Conservation (phyloP, 30 jellyfish, hydroid and myxozoan species). For the Catostylus mosaicus region DNA sequence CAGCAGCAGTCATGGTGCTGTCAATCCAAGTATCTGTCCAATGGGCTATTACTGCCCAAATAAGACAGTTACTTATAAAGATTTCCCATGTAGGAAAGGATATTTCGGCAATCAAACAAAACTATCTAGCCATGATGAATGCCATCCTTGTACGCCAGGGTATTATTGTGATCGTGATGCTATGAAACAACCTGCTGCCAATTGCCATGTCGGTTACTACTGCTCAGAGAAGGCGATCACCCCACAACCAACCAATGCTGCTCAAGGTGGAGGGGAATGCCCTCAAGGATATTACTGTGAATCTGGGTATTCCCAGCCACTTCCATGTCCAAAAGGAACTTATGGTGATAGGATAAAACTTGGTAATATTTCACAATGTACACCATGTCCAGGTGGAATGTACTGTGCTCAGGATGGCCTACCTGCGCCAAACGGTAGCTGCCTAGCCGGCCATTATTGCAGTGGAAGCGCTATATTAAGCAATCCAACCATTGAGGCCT, state of each 20-base stretch:
- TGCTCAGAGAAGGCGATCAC: slow-evolving; percentile 87
- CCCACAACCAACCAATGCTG: slow-evolving; percentile 74
- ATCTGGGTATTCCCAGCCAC: slow-evolving; percentile 78
- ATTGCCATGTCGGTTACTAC: slow-evolving; percentile 92
- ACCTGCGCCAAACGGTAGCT: slow-evolving; percentile 83
- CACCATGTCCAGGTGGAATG: slow-evolving; percentile 95
- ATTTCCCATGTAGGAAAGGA: slow-evolving; percentile 90
- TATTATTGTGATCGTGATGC: slow-evolving; percentile 90
- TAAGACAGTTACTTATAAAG: slow-evolving; percentile 80
- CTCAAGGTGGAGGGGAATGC: slow-evolving; percentile 98
- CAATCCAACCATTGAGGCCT: slow-evolving; percentile 68
- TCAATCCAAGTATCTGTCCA: slow-evolving; percentile 83
- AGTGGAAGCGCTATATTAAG: slow-evolving; percentile 73
- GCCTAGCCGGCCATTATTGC: slow-evolving; percentile 93
- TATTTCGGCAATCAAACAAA: slow-evolving; percentile 85
- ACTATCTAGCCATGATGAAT: slow-evolving; percentile 87
- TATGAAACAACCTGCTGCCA: slow-evolving; percentile 76
- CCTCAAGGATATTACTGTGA: slow-evolving; percentile 90
- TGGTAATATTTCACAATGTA: slow-evolving; percentile 70
- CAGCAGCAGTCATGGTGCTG: slow-evolving; percentile 87
- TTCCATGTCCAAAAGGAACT: slow-evolving; percentile 95
- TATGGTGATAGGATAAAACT: slow-evolving; percentile 77
- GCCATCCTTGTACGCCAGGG: slow-evolving; percentile 98
- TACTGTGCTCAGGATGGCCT: slow-evolving; percentile 87
- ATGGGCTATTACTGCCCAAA: slow-evolving; percentile 93